Evolutionary conservation across 2,888 invertebrate genomes (phyloP).

Genomic region (Nymphalis urticae): DNA sequence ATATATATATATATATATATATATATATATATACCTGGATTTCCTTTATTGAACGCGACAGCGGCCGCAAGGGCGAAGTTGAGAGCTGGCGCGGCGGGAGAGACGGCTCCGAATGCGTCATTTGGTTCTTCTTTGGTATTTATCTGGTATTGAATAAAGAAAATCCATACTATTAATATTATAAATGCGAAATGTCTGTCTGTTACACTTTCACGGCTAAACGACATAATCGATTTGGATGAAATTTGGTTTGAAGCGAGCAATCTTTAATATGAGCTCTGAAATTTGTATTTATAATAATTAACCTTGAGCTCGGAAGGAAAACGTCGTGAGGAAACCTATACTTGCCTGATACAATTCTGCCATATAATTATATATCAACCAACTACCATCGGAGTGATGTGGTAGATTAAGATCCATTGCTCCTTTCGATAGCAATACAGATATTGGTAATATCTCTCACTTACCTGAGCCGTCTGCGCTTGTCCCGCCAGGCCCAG

Average conservation of each 20-base stretch:
- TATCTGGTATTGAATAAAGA: conserved; percentile 42
- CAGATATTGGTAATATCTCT: neutral
- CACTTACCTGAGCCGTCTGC: conserved; percentile 32
- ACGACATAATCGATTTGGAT: too few species aligned
- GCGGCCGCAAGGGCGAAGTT: conserved; percentile 76
- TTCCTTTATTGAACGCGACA: conserved; percentile 74
- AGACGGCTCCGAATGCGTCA: conserved; percentile 66
- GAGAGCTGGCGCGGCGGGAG: conserved; percentile 68
- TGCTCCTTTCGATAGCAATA: neutral
- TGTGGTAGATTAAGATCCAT: too few species aligned
- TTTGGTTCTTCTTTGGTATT: conserved; percentile 71
- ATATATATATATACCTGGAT: conserved; percentile 53
- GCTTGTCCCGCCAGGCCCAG: conserved; percentile 57
- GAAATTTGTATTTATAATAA: too few species aligned
- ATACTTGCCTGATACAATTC: too few species aligned
- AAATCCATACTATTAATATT: neutral
- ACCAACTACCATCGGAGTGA: neutral
- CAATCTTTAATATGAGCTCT: too few species aligned
- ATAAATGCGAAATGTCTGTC: neutral
- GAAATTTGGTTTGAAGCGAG: too few species aligned
- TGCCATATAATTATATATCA: too few species aligned
- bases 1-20: conserved; percentile 36
- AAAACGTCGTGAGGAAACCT: too few species aligned
- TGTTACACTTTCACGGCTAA: too few species aligned
- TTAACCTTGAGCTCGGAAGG: too few species aligned